Evolutionary conservation across 2,113 vertebrate species (phyloP), one percentile per base, ranked within the genome.

Genomic region (Clupea harengus): DNA sequence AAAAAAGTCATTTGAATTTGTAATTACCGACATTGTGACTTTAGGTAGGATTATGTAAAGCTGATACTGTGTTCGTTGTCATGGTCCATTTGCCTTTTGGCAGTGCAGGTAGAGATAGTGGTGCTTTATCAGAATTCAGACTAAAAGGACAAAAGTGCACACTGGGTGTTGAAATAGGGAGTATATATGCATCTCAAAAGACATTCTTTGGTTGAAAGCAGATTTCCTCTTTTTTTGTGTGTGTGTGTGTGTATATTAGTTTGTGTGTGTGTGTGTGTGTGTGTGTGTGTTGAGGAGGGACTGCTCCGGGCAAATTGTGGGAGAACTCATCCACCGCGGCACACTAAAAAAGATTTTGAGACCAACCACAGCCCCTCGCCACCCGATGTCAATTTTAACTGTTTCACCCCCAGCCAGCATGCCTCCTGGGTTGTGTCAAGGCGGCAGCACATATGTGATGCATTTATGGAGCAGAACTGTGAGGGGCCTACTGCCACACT

Each of bases 121-220:
- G 28, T 39, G 72, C 72, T 78, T 78, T 32, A 39, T 67, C 64
- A 67, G 64, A 67, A 67, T 67, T 67, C 25, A 67, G 32, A 39
- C 28, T 78, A 78, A 78, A 78, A 78, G 47, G 84, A 86, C 83
- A 50, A 82, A 85, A 88, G 64, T 39, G n/a, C 84, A 84, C 82
- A 67, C 39, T 82, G 83, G 82, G 84, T 86, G 86, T 81, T 86
- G 82, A 87, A 85, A 85, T 75, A 81, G 81, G 85, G 83, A 85
- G 86, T 84, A 88, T 84, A 88, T 89, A 75, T 84, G 86, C 87
- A 88, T 87, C 87, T 89, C 84, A 88, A 89, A 88, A 86, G 78
- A 85, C 57, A 84, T 89, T 90, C 88, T 91, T 87, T 86, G 85
- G 86, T 87, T 83, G 85, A 89, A 89, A 64, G 87, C 88, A 90